Conservation (phyloP, 2,113 vertebrate genomes). For the Columbina picui region DNA sequence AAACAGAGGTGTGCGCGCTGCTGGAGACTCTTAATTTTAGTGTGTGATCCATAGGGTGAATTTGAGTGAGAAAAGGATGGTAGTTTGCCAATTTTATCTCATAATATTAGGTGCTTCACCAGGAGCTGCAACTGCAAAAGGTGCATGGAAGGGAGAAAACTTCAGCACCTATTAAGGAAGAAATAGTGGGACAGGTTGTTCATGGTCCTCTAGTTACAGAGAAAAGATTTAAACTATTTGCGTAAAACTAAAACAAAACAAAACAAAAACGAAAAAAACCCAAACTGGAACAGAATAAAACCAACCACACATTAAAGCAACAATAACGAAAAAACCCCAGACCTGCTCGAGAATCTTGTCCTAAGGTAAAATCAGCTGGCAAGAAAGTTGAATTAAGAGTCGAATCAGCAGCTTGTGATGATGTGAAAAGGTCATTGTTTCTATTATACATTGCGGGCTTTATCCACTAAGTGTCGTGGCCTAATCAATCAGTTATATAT, state of each 20-base stretch:
- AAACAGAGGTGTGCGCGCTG: neutral
- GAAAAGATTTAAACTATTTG: neutral
- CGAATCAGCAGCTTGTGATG: neutral
- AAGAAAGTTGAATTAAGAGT: neutral
- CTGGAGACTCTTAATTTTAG: neutral
- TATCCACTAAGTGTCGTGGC: neutral
- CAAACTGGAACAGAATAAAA: neutral
- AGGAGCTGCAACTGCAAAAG: neutral
- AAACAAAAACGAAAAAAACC: neutral
- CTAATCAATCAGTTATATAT: neutral
- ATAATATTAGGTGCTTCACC: neutral
- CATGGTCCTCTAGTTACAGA: neutral
- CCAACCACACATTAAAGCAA: no score
- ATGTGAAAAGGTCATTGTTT: neutral
- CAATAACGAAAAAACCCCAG: neutral
- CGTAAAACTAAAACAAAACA: neutral
- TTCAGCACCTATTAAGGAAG: neutral
- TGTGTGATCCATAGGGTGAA: neutral
- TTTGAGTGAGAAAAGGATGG: neutral
- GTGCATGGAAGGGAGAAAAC: neutral
- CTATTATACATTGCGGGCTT: neutral
- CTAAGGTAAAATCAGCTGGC: neutral
- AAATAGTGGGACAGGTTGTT: neutral
- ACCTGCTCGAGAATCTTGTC: neutral
- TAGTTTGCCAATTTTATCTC: neutral